Conservation (phyloP, 2,888 invertebrate genomes). For the Leucozona laternaria region DNA sequence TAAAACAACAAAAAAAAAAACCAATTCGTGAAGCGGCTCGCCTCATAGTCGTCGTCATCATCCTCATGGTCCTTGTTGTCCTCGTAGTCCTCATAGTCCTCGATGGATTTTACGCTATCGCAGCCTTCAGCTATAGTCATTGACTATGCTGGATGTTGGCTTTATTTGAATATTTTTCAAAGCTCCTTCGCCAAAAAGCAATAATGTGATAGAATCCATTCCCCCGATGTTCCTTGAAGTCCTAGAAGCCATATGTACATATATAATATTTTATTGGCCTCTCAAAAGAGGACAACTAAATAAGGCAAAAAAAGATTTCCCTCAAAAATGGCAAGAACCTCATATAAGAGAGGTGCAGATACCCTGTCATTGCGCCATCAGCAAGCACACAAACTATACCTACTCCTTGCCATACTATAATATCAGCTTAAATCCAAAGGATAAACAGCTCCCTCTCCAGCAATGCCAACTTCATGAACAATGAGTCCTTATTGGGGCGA, state of each 20-base stretch:
- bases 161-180: constrained; percentile 63
- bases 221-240: background rate
- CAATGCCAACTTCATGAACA: constrained; percentile 6
- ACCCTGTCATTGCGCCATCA: constrained; percentile 28
- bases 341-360: constrained; percentile 39
- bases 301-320: constrained; percentile 32
- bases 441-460: constrained; percentile 48
- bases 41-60: constrained; percentile 13
- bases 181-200: constrained; percentile 19
- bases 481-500: constrained; percentile 4
- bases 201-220: constrained; percentile 9
- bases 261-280: constrained; percentile 63
- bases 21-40: constrained; percentile 43
- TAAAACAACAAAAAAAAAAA: constrained; percentile 61
- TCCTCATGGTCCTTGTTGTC: background rate
- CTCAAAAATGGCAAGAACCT: constrained; percentile 56
- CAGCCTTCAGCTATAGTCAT: constrained; percentile 15
- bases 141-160: constrained; percentile 25
- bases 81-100: background rate
- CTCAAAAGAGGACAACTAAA: constrained; percentile 30
- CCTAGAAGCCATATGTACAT: constrained; percentile 51
- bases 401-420: constrained; percentile 11
- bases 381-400: constrained; percentile 46
- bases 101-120: constrained; percentile 45
- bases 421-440: constrained; percentile 49